A percentile compares a stretch with the other conserved stretches of the same genome.
phyloP scores from a whole-genome alignment of 1,140 invertebrate genomes.

The Cotesia vestalis region DNA sequence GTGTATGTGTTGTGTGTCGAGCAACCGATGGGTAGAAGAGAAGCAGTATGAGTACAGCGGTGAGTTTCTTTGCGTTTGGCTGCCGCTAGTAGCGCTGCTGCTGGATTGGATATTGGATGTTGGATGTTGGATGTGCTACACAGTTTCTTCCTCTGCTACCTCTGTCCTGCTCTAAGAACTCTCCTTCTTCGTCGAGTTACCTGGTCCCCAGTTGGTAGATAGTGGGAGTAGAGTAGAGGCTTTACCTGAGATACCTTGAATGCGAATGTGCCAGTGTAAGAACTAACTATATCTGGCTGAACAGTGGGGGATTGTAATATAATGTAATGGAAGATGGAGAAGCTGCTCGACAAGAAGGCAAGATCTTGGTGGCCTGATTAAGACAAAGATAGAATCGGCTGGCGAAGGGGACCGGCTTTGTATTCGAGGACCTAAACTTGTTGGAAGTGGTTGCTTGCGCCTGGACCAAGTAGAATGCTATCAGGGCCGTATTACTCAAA shows the following conservation, averaged over 20 bases:
- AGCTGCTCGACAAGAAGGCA: not conserved
- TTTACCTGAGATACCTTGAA: too few relatives aligned
- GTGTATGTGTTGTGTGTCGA: slow-evolving; percentile 18
- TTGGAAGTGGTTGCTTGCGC: slow-evolving; percentile 50
- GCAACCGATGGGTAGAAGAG: slow-evolving; percentile 23
- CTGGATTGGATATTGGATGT: slow-evolving; percentile 43
- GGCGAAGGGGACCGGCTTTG: not conserved
- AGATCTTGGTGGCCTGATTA: not conserved
- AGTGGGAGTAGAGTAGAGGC: too few relatives aligned
- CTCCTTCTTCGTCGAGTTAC: too few relatives aligned
- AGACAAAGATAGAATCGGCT: not conserved
- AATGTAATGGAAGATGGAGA: slow-evolving; percentile 11
- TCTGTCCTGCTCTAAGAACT: too few relatives aligned
- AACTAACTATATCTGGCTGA: too few relatives aligned
- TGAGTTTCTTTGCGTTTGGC: slow-evolving; percentile 60
- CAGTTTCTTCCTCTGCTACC: slow-evolving; percentile 39
- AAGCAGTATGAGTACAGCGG: slow-evolving; percentile 34
- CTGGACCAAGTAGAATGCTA: not conserved
- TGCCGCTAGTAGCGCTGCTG: slow-evolving; percentile 66
- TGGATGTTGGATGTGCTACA: slow-evolving; percentile 63
- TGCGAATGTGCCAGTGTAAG: too few relatives aligned
- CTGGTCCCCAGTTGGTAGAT: too few relatives aligned
- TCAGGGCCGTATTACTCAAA: slow-evolving; percentile 28
- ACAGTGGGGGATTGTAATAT: too few relatives aligned
- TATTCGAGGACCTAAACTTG: slow-evolving; percentile 54